phyloP scores from a whole-genome alignment of 2,888 invertebrate genomes.

The Rugalucina vietnamica region DNA sequence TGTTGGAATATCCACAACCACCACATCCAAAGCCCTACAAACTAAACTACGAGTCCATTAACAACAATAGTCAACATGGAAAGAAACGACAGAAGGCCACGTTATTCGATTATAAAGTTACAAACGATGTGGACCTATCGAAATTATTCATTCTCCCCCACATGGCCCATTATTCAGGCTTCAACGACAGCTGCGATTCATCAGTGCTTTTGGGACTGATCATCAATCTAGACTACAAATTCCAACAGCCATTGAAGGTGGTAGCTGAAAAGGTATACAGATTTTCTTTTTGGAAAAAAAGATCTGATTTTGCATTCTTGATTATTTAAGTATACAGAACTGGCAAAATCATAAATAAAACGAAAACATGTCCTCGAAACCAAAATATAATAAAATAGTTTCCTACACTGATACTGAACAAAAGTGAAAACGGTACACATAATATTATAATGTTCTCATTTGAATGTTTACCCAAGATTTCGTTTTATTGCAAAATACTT shows the following conservation, averaged over 20 bases:
- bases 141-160: constrained; percentile 45
- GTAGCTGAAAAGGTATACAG: constrained; percentile 29
- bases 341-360: no score
- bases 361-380: no score
- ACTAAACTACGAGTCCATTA: constrained; percentile 53
- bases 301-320: no score
- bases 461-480: no score
- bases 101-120: constrained; percentile 37
- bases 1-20: constrained; percentile 11
- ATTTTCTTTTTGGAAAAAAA: not conserved
- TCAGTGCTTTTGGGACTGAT: constrained; percentile 45
- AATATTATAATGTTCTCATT: no score
- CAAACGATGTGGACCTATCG: constrained; percentile 40
- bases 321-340: no score
- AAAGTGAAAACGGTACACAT: no score
- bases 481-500: no score
- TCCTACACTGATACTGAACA: no score
- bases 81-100: not conserved
- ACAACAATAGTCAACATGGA: constrained; percentile 32
- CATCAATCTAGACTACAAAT: constrained; percentile 27
- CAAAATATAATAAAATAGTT: no score
- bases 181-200: constrained; percentile 49
- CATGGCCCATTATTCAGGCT: constrained; percentile 51
- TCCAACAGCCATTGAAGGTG: not conserved
- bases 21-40: constrained; percentile 5